These are phyloP conservation scores for Eudemis profundana DNA, from an alignment of 2,888 invertebrate species.

Conservation along the genomic window DNA sequence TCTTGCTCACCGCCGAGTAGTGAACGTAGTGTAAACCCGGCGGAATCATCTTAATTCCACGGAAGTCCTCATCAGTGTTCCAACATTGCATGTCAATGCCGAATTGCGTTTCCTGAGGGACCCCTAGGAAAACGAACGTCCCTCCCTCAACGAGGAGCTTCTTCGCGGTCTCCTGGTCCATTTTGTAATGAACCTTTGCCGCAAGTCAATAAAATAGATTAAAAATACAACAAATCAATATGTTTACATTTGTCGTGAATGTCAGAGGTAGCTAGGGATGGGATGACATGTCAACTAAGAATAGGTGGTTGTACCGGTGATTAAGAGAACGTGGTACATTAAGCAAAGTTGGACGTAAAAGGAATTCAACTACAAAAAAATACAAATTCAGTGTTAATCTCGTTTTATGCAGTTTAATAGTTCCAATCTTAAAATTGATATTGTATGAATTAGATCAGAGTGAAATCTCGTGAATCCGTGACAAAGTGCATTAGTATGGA, in stretches of 20 bases:
- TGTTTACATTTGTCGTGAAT: slow-evolving; percentile 62
- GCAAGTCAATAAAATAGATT: slow-evolving; percentile 57
- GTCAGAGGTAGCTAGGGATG: slow-evolving; percentile 33
- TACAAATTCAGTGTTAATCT: too few species aligned
- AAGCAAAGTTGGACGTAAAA: too few species aligned
- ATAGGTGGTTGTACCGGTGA: slow-evolving; percentile 13
- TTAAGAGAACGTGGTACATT: background rate
- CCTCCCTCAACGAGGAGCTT: slow-evolving; percentile 92
- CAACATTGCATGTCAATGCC: slow-evolving; percentile 95
- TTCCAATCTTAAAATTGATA: too few species aligned
- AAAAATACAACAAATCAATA: slow-evolving; percentile 62
- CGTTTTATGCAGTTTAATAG: too few species aligned
- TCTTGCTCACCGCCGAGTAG: slow-evolving; percentile 89
- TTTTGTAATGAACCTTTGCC: slow-evolving; percentile 65
- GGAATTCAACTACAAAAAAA: too few species aligned
- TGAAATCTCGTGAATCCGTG: too few species aligned
- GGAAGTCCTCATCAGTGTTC: slow-evolving; percentile 95
- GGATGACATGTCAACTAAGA: slow-evolving; percentile 16
- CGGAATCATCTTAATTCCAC: slow-evolving; percentile 99
- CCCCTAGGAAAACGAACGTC: slow-evolving; percentile 92
- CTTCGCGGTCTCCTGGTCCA: slow-evolving; percentile 91
- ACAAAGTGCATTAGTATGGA: too few species aligned
- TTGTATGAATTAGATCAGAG: too few species aligned
- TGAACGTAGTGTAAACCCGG: slow-evolving; percentile 97
- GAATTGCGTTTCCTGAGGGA: slow-evolving; percentile 96